Base-by-base conservation (phyloP, 2,113 vertebrate species). In the Xerus inauris region DNA sequence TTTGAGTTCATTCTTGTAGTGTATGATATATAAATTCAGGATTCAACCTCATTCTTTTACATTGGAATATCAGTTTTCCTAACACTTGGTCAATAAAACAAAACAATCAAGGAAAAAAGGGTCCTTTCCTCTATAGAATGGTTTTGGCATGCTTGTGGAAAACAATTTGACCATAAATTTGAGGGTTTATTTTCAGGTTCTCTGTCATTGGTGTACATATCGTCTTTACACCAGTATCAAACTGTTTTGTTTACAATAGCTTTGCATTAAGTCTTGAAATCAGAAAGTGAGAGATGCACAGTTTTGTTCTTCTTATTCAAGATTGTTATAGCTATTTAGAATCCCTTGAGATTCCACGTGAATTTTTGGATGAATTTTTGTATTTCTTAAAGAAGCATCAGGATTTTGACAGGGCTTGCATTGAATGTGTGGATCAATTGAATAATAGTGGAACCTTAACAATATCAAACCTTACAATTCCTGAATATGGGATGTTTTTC, bases 231-330 rank as follows among this genome's bases (percentile, higher is more conserved):
- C 24, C 16, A 45, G 6, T 22, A n/a, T 11, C 42, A 72, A 26
- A 57, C 7, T 32, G 7, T 72, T 90, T 91, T 72, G 38, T 35
- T 57, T 47, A 40, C 26, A 45, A 0, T 8, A 40, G 28, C 14
- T 72, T 91, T 84, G 32, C 32, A 38, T 2, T 73, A 40, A 82
- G 40, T 62, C 80, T 94, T 92, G 45, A 83, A 94, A 59, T 80
- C 20, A 85, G 38, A 9, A 65, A 84, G 12, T 40, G 1, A 32
- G 24, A 89, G 28, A 40, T 28, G 10, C 79, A 16, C 17, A 54
- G 12, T 65, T 89, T 49, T n/a, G 12, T 92, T 94, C 54, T 89
- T 94, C 54, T 89, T 79, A 84, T 83, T 77, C 4, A n/a, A 65
- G 10, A 73, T 59, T 57, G 16, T 49, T 83, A 94, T 89, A 51